phyloP scores from a whole-genome alignment of 2,113 vertebrate species.

The Rattus rattus region DNA sequence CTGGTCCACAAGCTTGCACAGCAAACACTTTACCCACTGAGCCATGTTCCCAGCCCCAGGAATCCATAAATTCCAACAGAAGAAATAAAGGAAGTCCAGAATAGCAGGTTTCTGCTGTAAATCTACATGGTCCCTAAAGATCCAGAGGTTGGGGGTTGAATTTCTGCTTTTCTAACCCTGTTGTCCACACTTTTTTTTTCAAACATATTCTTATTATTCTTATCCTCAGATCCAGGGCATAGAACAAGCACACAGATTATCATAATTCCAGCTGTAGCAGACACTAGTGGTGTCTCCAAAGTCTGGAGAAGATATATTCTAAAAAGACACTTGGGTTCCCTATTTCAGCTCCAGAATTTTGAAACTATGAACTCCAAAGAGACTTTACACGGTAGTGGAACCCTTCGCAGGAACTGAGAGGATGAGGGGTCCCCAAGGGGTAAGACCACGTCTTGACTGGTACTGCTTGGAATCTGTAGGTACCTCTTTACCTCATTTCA shows the following conservation, averaged over 20 bases:
- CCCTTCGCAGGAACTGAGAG: not conserved
- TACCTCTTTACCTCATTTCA: not conserved
- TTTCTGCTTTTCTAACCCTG: not conserved
- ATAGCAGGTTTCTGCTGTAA: not conserved
- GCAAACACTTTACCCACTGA: not conserved
- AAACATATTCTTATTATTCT: not conserved
- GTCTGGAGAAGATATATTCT: not conserved
- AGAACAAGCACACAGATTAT: not conserved
- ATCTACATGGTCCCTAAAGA: not conserved
- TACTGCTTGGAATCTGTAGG: not conserved
- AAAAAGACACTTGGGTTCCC: not conserved
- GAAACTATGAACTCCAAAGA: not conserved
- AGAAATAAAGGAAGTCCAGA: slow-evolving; percentile 1
- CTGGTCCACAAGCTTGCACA: not conserved
- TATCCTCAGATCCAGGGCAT: not conserved
- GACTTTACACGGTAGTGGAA: not conserved
- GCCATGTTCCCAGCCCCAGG: not conserved
- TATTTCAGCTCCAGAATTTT: not conserved
- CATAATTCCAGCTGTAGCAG: not conserved
- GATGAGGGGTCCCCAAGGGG: not conserved
- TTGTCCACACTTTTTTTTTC: not conserved
- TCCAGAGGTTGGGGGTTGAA: not conserved
- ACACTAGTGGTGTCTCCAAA: not conserved
- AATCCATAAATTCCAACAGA: not conserved
- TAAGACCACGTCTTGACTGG: not conserved